A percentile compares a stretch with the other conserved stretches of the same genome.
Evolutionary conservation across 2,113 vertebrate species (phyloP).

Genomic region (Indri indri): DNA sequence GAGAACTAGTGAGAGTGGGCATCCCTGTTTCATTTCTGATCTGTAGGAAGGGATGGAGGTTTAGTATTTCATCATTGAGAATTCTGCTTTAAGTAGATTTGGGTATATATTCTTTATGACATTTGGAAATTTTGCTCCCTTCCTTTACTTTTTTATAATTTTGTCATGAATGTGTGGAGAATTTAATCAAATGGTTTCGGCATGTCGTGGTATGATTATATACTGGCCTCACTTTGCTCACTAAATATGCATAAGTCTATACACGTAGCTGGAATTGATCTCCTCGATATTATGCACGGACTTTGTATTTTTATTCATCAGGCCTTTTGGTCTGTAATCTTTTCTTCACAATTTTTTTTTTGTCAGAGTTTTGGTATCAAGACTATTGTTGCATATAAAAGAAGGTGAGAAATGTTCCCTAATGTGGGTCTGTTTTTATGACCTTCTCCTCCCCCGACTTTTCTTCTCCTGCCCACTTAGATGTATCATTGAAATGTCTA

Average conservation of each 20-base stretch:
- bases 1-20: not conserved
- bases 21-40: too few species aligned
- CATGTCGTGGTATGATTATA: not conserved
- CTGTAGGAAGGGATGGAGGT: too few species aligned
- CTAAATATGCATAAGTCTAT: not conserved
- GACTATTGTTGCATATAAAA: too few species aligned
- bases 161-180: not conserved
- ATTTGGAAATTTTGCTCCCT: not conserved
- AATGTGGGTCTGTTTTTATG: too few species aligned
- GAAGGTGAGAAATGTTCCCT: too few species aligned
- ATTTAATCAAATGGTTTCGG: not conserved
- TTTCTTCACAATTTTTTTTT: not conserved
- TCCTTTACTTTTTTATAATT: not conserved
- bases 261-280: not conserved
- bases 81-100: not conserved
- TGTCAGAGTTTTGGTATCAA: not conserved
- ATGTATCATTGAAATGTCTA: too few species aligned
- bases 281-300: not conserved
- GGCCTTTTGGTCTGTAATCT: too few species aligned
- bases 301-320: not conserved
- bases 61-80: not conserved
- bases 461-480: too few species aligned
- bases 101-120: not conserved
- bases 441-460: too few species aligned
- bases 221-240: not conserved